Evolutionary conservation across 92 coral and sea anemone genomes (phyloP).

Genomic region (Palythoa grandiflora): DNA sequence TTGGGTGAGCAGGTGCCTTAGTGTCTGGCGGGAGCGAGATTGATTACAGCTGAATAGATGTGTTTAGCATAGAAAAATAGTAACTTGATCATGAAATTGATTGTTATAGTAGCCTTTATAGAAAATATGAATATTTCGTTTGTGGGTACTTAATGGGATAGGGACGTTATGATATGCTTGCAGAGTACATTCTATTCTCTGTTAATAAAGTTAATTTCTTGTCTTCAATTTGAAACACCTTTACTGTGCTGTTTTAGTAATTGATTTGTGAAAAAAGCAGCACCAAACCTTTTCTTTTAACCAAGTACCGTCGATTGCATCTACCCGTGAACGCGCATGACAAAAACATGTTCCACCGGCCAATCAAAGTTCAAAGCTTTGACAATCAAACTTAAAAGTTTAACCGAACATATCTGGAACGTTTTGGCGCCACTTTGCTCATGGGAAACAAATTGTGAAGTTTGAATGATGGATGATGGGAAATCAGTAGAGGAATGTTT

Average conservation of each 20-base stretch:
- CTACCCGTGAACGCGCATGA: too few species aligned
- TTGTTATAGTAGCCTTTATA: slow-evolving; percentile 9
- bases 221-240: not conserved
- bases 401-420: too few species aligned
- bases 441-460: too few species aligned
- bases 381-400: too few species aligned
- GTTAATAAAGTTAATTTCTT: not conserved
- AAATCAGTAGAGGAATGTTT: too few species aligned
- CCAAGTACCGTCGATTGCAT: too few species aligned
- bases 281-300: not conserved
- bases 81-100: not conserved
- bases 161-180: not conserved
- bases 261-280: not conserved
- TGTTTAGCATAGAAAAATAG: not conserved
- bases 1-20: too few species aligned
- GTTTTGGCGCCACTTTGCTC: too few species aligned
- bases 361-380: too few species aligned
- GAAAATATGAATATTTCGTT: not conserved
- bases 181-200: not conserved
- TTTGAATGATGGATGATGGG: too few species aligned
- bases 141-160: not conserved
- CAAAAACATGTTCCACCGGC: too few species aligned
- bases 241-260: not conserved
- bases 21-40: too few species aligned
- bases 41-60: not conserved